Conservation (phyloP, 2,797 vertebrate species). For the Steatocranus sp. region DNA sequence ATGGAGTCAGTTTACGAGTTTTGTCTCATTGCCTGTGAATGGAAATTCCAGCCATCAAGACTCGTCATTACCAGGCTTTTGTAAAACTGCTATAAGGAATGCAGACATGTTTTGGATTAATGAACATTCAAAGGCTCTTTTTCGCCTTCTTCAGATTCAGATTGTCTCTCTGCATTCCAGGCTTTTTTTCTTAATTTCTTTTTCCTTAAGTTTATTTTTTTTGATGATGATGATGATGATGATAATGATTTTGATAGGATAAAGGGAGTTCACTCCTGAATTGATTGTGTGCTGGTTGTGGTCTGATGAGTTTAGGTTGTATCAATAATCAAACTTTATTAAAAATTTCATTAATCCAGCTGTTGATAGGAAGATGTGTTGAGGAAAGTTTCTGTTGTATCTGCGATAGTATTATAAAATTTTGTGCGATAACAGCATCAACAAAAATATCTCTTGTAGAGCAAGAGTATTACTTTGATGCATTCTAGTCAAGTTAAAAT, state of each 20-base stretch:
- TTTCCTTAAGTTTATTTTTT: not conserved
- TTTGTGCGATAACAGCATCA: not conserved
- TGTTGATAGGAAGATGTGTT: not conserved
- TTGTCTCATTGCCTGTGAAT: conserved; percentile 45
- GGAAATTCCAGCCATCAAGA: conserved; percentile 51
- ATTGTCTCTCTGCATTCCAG: conserved; percentile 36
- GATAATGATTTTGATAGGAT: not conserved
- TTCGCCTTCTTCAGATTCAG: not conserved
- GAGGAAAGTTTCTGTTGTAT: not conserved
- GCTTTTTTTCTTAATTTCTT: not conserved
- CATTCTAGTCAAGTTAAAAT: not conserved
- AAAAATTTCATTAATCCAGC: not conserved
- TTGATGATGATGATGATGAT: not conserved
- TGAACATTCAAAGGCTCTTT: conserved; percentile 33
- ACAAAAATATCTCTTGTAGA: not conserved
- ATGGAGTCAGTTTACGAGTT: conserved; percentile 59
- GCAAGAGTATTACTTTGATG: not conserved
- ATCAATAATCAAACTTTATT: not conserved
- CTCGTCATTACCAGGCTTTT: conserved; percentile 47
- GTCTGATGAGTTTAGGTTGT: not conserved
- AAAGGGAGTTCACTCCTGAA: not conserved
- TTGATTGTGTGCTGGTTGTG: not conserved
- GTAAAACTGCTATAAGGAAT: conserved; percentile 45
- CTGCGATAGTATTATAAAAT: accelerated
- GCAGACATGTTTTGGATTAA: conserved; percentile 56